Base-by-base conservation (phyloP, 2,888 invertebrate genomes). In the Hypomecis punctinalis region DNA sequence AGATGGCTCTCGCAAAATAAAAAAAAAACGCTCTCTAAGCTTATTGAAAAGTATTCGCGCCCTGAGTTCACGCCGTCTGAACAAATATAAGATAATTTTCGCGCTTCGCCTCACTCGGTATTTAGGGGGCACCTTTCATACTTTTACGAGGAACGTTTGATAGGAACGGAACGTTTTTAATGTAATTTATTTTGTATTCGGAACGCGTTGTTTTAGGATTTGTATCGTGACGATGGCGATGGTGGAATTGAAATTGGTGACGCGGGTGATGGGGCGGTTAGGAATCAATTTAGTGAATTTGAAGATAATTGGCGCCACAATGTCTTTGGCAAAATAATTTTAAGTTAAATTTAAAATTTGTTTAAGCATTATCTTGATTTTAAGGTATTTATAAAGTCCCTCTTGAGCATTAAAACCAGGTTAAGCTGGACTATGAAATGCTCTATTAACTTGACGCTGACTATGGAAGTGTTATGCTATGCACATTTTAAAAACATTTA, bases 61-160 rank as follows among this genome's bases (percentile, higher is more conserved):
- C 92, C 92, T 83, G 84, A 88, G 88, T 91, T 93, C 90, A 93
- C 92, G 92, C 89, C 82, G 83, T 91, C 90, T 92, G 92, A 89
- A 87, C 92, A 93, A 93, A 93, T 93, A 93, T 93, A 93, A 93
- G 92, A 93, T 92, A 92, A 93, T 93, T 93, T 90, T 91, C 84
- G 81, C 91, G 91, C 91, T 91, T 87, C 92, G 89, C 88, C 89
- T 91, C 89, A 90, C 91, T 67, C 86, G 91, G 91, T 91, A 91
- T 91, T 93, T 91, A 91, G 91, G 91, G 90, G 91, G 88, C 89
- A 92, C 92, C 91, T 92, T 91, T 91, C 90, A 89, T 90, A 91
- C 90, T 91, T 89, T 89, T 89, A 89, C 88, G 80, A 48, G 81
- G 45, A 77, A 85, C 89, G 89, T 86, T 89, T 88, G 88, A 88